Evolutionary conservation across 2,797 vertebrate species (phyloP), one percentile per base, ranked within the genome.

Genomic region (Mormyrops boulengeri): DNA sequence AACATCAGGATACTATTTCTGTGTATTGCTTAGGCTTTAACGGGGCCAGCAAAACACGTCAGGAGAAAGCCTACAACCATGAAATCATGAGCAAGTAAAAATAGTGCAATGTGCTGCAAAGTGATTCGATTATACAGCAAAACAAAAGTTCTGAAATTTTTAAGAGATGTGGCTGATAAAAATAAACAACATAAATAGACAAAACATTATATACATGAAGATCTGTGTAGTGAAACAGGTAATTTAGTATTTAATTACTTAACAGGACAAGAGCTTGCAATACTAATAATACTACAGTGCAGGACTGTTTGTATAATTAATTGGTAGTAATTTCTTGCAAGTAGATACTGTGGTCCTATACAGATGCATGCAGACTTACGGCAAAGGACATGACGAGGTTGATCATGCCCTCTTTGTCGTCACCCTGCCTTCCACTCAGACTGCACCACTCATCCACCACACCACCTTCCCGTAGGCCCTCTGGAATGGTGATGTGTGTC

Each of bases 331-430:
- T 38, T 73, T 14, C 66, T 38, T 14, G 60, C n/a, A 52, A 9
- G 44, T 30, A 62, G 66, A 50, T 30, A 84, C 53, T 82, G 73
- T 55, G 3, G 41, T 22, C 57, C 34, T 60, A 57, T 7, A 57
- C 3, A 11, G 44, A 38, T 8, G 47, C 44, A 50, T 26, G 8
- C 17, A 1, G 44, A 94, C 98, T 98, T 92, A 99, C 98, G 93
- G 98, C 93, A 88, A 97, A 99, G 0, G 98, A 98, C 97, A 99
- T 97, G 90, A 99, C 97, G 87, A 99, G 96, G 95, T 99, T 99
- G 94, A 99, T 99, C 98, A 99, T 99, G 93, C 98, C 98, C 92
- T 99, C 98, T 92, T 99, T 99, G 95, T 99, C 98, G 0, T 99
- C 98, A 0, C 98, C 98, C 93, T 99, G 98, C 88, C 97, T 95